Percentiles rank a stretch among this genome's conserved stretches.
Evolutionary conservation across 2,113 vertebrate genomes (phyloP).

Genomic region (Leiothrix lutea): DNA sequence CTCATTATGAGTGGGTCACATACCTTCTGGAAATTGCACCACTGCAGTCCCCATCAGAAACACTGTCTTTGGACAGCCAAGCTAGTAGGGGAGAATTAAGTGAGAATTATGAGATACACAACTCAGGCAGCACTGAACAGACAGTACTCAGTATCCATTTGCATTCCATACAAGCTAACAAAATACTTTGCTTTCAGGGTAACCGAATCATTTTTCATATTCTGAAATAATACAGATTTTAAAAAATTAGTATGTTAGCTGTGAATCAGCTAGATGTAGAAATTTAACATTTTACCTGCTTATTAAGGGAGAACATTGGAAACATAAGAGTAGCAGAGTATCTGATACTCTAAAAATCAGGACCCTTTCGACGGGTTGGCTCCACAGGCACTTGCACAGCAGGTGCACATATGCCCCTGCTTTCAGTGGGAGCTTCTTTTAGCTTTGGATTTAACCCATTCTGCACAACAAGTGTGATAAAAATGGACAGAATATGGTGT

Average conservation of each 20-base stretch:
- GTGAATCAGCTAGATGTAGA: background rate
- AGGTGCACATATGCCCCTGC: rapidly evolving
- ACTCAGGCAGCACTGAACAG: background rate
- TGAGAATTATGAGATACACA: background rate
- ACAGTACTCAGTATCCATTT: background rate
- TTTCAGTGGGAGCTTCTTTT: background rate
- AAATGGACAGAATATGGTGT: background rate
- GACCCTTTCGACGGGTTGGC: background rate
- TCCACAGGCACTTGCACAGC: background rate
- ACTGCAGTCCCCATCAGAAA: background rate
- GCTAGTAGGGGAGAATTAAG: background rate
- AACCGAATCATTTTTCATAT: background rate
- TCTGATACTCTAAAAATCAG: background rate
- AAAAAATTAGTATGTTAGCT: background rate
- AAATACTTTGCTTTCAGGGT: background rate
- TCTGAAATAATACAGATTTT: background rate
- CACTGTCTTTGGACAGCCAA: background rate
- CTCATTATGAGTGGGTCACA: background rate
- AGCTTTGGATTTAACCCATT: background rate
- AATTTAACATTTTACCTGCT: background rate
- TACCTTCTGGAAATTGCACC: background rate
- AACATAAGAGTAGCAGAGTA: background rate
- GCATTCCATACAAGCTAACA: background rate
- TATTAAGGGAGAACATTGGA: background rate
- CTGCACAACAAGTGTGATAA: background rate